Evolutionary conservation across 2,797 vertebrate species (phyloP).

Genomic region (Sphenodon punctatus): DNA sequence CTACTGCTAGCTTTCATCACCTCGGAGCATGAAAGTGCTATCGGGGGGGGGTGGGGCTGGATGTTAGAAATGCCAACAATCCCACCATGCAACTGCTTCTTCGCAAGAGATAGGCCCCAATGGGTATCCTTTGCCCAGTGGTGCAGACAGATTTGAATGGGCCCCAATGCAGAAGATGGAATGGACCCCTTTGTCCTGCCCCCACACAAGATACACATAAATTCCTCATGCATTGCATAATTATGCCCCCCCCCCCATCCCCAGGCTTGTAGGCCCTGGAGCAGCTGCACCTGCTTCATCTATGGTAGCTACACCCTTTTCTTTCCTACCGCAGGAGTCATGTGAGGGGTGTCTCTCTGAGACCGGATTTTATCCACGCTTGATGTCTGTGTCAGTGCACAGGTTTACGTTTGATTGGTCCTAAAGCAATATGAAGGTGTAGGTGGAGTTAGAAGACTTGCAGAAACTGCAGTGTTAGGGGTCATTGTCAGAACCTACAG

Average conservation of each 20-base stretch:
- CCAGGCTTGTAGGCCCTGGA: too few species aligned
- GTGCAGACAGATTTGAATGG: too few species aligned
- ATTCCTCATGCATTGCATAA: too few species aligned
- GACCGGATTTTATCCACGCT: neutral
- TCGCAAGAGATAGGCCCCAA: neutral
- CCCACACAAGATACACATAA: too few species aligned
- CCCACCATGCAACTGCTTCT: neutral
- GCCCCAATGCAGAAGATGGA: too few species aligned
- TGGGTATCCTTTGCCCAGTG: too few species aligned
- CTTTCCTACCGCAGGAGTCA: too few species aligned
- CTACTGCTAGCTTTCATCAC: neutral
- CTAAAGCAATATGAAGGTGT: too few species aligned
- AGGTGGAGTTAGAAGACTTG: neutral
- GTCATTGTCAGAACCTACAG: neutral
- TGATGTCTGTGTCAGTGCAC: neutral
- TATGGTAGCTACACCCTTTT: too few species aligned
- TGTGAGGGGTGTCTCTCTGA: neutral
- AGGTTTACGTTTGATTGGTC: neutral
- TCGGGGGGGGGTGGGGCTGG: neutral
- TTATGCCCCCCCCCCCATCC: too few species aligned
- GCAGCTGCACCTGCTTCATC: too few species aligned
- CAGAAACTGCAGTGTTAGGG: neutral
- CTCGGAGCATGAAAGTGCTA: neutral
- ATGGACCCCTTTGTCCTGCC: too few species aligned
- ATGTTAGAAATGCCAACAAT: neutral